Evolutionary conservation across 2,113 vertebrate species (phyloP), one percentile per base, ranked within the genome.

Genomic region (Sigmodon hispidus): DNA sequence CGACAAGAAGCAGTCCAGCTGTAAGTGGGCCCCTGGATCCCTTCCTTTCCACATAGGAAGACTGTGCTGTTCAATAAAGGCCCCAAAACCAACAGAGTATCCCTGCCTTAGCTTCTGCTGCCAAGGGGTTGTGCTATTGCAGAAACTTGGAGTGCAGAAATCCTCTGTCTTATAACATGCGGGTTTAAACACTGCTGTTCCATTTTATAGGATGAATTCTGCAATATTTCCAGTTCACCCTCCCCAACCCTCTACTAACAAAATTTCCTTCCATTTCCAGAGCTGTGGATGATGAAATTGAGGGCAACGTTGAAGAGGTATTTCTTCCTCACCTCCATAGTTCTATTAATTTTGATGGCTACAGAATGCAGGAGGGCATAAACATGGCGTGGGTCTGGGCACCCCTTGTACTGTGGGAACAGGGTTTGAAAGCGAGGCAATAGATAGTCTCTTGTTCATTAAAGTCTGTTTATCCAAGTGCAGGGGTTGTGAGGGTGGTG

Each of bases 271-370:
- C n/a, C 79, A 50, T 97, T 97, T 98, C 90, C 96, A 99, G 99
- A 93, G 96, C 98, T 50, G 98, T 99, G 0, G 98, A 99, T 73
- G 98, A 99, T 77, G 98, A 98, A 96, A 98, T 98, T 9, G 98
- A 99, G 76, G 98, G 98, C 88, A 97, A 94, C 94, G 75, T 98
- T 92, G 98, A 99, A 24, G 98, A 99, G 98, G 98, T 99, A 98
- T 57, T 57, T 31, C 43, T 17, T 73, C 12, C 26, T 43, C 77
- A 91, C 48, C 93, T 55, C 86, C 5, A 16, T 1, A 70, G 45
- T 40, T 52, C 52, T 24, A 36, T 43, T 26, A 0, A 1, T 43
- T 72, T 72, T 45, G 36, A 24, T 75, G 29, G 57, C 2, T 19
- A 52, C 24, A n/a, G 83, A 19, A 50, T 55, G 16, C 65, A 36